Evolutionary conservation across 2,797 vertebrate species (phyloP).

Genomic region (Notoglanidium macrostoma): DNA sequence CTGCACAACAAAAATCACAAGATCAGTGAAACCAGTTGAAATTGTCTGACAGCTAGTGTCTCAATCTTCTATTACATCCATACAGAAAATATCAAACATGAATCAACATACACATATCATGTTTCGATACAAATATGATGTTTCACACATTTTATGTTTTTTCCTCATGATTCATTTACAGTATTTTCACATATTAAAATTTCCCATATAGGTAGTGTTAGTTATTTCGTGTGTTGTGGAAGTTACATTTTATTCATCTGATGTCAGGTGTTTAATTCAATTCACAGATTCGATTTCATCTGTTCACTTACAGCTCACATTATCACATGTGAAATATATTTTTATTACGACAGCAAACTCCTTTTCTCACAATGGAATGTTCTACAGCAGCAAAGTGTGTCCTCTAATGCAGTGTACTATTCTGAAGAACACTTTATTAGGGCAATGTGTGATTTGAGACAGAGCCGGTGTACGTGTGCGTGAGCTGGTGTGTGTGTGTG

Average conservation of each 20-base stretch:
- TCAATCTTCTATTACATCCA: background rate
- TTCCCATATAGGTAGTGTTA: background rate
- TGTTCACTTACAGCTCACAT: background rate
- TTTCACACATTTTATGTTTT: background rate
- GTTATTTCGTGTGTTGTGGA: background rate
- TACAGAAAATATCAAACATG: background rate
- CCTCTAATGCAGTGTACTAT: background rate
- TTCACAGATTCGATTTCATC: background rate
- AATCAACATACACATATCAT: background rate
- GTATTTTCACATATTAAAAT: background rate
- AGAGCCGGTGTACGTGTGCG: background rate
- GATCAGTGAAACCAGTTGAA: background rate
- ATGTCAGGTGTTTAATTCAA: background rate
- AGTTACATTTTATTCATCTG: background rate
- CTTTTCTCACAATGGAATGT: background rate
- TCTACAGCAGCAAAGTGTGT: background rate
- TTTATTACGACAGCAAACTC: background rate
- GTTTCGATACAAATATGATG: background rate
- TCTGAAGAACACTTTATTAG: constrained; percentile 2
- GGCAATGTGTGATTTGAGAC: background rate
- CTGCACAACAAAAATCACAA: background rate
- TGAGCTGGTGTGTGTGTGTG: background rate
- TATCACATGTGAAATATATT: background rate
- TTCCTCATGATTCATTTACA: background rate
- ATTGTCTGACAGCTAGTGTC: background rate